Evolutionary conservation across 2,888 invertebrate species (phyloP).

Genomic region (Operophtera brumata): DNA sequence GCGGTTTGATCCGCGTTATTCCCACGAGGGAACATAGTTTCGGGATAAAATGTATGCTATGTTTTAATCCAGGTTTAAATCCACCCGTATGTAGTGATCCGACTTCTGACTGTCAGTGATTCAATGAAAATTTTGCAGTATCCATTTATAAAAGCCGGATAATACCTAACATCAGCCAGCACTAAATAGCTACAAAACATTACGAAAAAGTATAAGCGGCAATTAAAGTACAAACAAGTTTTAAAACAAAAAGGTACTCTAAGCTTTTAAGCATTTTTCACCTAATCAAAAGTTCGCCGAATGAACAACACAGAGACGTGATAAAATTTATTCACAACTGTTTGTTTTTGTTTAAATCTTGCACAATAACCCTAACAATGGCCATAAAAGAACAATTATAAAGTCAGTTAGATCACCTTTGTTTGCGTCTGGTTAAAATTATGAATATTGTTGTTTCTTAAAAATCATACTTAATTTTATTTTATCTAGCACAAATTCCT

Average conservation of each 20-base stretch:
- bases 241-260: constrained; percentile 28
- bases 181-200: constrained; percentile 14
- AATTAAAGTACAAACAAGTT: constrained; percentile 30
- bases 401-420: not conserved
- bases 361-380: constrained; percentile 4
- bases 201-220: constrained; percentile 23
- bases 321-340: constrained; percentile 12
- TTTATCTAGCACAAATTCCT: too few species aligned
- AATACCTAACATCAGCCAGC: not conserved
- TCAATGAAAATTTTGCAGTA: too few species aligned
- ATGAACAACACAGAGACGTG: constrained; percentile 27
- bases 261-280: constrained; percentile 30
- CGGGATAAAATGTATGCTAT: too few species aligned
- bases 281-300: constrained; percentile 33
- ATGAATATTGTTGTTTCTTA: not conserved
- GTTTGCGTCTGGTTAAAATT: not conserved
- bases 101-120: too few species aligned
- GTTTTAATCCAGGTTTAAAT: too few species aligned
- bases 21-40: too few species aligned
- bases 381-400: not conserved
- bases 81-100: too few species aligned
- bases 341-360: constrained; percentile 9
- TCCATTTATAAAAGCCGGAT: too few species aligned
- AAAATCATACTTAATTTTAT: too few species aligned
- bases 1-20: too few species aligned